Conservation (phyloP, 2,797 vertebrate species). For the Sparidentex hasta region DNA sequence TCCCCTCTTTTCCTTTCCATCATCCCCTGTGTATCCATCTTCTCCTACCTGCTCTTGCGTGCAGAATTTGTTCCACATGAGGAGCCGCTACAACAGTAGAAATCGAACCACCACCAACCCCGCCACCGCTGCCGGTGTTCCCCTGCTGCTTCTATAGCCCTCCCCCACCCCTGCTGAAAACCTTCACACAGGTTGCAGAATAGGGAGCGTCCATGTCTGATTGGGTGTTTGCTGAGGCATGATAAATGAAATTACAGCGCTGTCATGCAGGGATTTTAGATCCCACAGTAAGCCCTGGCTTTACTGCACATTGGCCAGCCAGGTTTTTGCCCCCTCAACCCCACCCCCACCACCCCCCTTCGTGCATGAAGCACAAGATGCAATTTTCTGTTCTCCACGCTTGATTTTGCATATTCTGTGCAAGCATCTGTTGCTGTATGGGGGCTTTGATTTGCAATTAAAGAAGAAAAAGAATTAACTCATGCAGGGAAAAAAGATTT, state of each 20-base stretch:
- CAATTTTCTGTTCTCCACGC: constrained; percentile 42
- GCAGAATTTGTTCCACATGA: constrained; percentile 71
- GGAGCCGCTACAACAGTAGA: constrained; percentile 42
- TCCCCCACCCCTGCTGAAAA: constrained; percentile 20
- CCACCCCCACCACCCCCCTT: neutral
- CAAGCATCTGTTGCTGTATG: constrained; percentile 62
- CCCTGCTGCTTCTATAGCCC: constrained; percentile 36
- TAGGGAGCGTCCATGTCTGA: constrained; percentile 67
- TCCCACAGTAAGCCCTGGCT: constrained; percentile 44
- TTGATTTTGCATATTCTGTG: constrained; percentile 52
- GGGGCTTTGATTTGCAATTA: constrained; percentile 57
- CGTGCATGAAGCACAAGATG: constrained; percentile 35
- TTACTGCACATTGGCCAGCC: constrained; percentile 30
- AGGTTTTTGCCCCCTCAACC: neutral
- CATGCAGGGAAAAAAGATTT: constrained; percentile 33
- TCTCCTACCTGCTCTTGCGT: constrained; percentile 48
- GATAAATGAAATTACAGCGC: constrained; percentile 75
- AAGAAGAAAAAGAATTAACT: constrained; percentile 32
- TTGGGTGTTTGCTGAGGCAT: constrained; percentile 69
- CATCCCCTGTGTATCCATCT: constrained; percentile 43
- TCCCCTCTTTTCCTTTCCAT: constrained; percentile 13
- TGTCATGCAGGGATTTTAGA: constrained; percentile 64
- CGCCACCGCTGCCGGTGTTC: constrained; percentile 2
- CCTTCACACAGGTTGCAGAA: constrained; percentile 49
- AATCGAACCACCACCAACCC: constrained; percentile 49